Conservation (phyloP, 1,140 invertebrate genomes). For the Drosophila punjabiensis region DNA sequence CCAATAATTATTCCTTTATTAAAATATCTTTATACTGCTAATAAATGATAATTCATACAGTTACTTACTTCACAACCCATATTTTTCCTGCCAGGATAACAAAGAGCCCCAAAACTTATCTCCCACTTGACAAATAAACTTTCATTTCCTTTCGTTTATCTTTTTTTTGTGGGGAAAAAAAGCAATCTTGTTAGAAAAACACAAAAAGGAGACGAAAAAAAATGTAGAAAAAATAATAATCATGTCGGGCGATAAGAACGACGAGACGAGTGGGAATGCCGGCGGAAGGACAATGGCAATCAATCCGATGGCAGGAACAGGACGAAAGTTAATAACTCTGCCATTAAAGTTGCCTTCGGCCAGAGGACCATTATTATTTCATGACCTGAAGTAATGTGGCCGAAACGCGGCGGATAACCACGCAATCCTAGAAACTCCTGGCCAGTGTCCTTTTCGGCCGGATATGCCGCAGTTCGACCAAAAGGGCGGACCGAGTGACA, state of each 20-base stretch:
- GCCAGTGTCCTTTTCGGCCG: constrained; percentile 36
- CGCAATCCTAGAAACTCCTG: constrained; percentile 28
- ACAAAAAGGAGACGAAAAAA: constrained; percentile 1
- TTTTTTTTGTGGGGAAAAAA: background rate
- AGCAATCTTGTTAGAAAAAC: constrained; percentile 33
- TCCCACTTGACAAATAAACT: constrained; percentile 38
- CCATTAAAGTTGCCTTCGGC: constrained; percentile 61
- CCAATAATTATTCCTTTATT: background rate
- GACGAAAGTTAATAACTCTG: constrained; percentile 76
- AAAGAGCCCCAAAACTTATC: background rate
- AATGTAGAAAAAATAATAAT: constrained; percentile 55
- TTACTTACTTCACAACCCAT: background rate
- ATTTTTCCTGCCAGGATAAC: constrained; percentile 3
- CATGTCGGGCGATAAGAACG: constrained; percentile 44
- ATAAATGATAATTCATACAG: constrained; percentile 14
- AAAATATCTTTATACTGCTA: background rate
- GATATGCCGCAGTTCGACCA: constrained; percentile 17
- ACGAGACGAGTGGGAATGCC: constrained; percentile 22
- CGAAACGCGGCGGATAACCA: constrained; percentile 20
- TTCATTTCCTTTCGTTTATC: constrained; percentile 4
- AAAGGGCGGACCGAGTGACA: constrained; percentile 54
- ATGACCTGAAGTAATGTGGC: constrained; percentile 68
- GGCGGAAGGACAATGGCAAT: constrained; percentile 56
- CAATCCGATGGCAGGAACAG: constrained; percentile 52
- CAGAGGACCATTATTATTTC: constrained; percentile 68